Conservation (phyloP, 2,888 invertebrate species). For the Portevinia maculata region DNA sequence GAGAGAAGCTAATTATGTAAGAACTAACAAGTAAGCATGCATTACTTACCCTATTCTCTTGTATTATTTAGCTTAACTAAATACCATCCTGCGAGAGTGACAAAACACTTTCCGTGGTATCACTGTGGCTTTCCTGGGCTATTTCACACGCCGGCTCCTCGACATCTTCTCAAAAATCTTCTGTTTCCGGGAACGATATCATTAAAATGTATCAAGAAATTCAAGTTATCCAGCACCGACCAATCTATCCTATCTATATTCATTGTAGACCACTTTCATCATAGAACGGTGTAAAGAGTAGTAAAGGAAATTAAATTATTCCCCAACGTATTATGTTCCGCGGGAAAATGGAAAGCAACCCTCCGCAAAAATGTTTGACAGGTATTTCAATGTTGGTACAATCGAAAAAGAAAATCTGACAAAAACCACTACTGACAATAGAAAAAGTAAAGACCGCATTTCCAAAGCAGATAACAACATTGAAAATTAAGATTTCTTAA, state of each 20-base stretch:
- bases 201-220: not conserved
- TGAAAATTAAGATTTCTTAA: too few species aligned
- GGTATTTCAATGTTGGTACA: slow-evolving; percentile 15
- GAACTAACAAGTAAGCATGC: too few species aligned
- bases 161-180: not conserved
- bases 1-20: too few species aligned
- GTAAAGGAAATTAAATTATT: slow-evolving; percentile 18
- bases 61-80: not conserved
- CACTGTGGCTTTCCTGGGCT: slow-evolving; percentile 8
- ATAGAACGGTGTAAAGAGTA: slow-evolving; percentile 2
- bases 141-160: not conserved
- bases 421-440: too few species aligned
- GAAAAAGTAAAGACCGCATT: too few species aligned
- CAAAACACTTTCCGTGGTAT: slow-evolving; percentile 28
- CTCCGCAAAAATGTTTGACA: slow-evolving; percentile 4
- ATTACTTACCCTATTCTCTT: not conserved
- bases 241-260: slow-evolving; percentile 17
- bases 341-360: slow-evolving; percentile 15
- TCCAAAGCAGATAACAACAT: too few species aligned
- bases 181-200: not conserved
- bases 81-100: slow-evolving; percentile 16
- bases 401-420: not conserved
- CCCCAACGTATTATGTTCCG: slow-evolving; percentile 5
- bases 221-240: slow-evolving; percentile 11
- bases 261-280: slow-evolving; percentile 11